A percentile compares a stretch with the other conserved stretches of the same genome.
Evolutionary conservation across 2,797 vertebrate species (phyloP).

Genomic region (Taeniopygia guttata): DNA sequence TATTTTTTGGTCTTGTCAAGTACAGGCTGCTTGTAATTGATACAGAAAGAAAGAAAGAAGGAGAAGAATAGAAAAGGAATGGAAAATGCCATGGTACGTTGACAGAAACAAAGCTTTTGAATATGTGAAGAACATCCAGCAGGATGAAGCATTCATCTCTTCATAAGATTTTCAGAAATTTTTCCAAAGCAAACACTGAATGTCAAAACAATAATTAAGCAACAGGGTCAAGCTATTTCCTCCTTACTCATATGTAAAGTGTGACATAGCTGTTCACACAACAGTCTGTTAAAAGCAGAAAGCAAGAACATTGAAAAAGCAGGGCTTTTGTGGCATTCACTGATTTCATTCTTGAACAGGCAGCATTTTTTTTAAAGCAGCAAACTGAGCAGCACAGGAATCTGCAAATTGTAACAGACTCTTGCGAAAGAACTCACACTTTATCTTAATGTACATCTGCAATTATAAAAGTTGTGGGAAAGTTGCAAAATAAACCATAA

Average conservation of each 20-base stretch:
- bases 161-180: neutral
- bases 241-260: neutral
- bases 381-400: neutral
- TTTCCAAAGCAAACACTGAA: neutral
- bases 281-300: neutral
- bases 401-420: neutral
- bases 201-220: neutral
- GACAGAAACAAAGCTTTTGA: neutral
- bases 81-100: neutral
- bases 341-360: neutral
- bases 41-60: neutral
- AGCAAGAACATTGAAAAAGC: neutral
- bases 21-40: neutral
- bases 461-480: conserved; percentile 37
- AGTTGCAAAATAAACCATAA: neutral
- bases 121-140: neutral
- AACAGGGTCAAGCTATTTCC: neutral
- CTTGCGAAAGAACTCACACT: conserved; percentile 4
- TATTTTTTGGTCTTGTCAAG: neutral
- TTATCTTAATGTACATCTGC: conserved; percentile 35
- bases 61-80: neutral
- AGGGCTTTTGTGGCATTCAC: neutral
- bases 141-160: neutral
- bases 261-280: neutral
- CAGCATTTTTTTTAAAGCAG: neutral